Conservation (phyloP, 2,113 vertebrate genomes). For the Ictidomys tridecemlineatus region DNA sequence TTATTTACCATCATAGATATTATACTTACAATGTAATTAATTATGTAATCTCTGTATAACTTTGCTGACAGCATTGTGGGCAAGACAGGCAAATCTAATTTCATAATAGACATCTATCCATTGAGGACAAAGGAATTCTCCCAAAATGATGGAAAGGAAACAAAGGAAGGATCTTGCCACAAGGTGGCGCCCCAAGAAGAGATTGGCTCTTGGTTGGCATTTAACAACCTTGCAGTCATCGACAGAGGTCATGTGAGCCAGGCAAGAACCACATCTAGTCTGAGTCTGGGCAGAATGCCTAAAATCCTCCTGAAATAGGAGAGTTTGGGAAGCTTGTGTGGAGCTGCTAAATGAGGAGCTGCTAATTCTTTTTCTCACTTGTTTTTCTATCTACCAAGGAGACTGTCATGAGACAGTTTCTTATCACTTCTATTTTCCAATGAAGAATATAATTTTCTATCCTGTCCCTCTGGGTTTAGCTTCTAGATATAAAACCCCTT, state of each 20-base stretch:
- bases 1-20: not conserved
- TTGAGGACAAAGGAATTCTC: not conserved
- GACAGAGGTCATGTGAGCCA: not conserved
- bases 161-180: not conserved
- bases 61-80: not conserved
- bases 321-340: not conserved
- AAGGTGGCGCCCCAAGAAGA: not conserved
- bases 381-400: not conserved
- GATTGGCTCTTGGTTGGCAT: not conserved
- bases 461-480: not conserved
- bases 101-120: not conserved
- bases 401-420: not conserved
- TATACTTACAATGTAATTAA: not conserved
- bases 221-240: not conserved
- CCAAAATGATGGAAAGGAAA: not conserved
- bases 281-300: not conserved
- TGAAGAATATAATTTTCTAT: not conserved
- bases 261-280: not conserved
- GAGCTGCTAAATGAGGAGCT: not conserved
- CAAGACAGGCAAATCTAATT: not conserved
- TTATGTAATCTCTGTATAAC: not conserved
- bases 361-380: not conserved
- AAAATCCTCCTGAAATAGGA: not conserved
- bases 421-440: not conserved
- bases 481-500: not conserved